Evolutionary conservation across 2,888 invertebrate genomes (phyloP), one percentile per base, ranked within the genome.

Genomic region (Alentia gelatinosa): DNA sequence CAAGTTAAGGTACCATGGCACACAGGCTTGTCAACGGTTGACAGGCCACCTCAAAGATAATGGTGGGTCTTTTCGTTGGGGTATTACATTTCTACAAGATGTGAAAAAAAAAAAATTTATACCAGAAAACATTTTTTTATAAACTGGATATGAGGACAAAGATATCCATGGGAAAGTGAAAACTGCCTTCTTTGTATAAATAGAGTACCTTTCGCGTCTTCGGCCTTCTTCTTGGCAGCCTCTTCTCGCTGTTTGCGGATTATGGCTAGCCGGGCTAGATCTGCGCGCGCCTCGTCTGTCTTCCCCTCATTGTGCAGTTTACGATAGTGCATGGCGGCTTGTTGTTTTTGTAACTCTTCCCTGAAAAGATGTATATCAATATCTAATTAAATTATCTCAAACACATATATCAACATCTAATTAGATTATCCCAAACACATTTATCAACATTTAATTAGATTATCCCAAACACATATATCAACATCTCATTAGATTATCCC

Each of bases 241-340:
- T 99, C 99, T 95, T 98, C 99, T 26, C 99, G 97, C 96, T 99
- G 98, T 96, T 99, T 98, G 92, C 98, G 97, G 94, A 99, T 98
- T 94, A 99, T 98, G 1, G 99, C 99, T 94, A 99, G 97, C 90
- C 99, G 97, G 4, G 99, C 99, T 88, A 99, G 97, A 96, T 99
- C 99, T 0, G 99, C 98, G 90, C 98, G 97, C 0, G 99, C 99
- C 95, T 99, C 98, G 37, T 98, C 98, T 0, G 99, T 99, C 96
- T 98, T 98, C 74, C 99, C 99, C 93, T 98, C 98, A 0, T 98
- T 98, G 95, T 99, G 99, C 75, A 99, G 96, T 95, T 98, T 98
- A 95, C 98, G 98, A 96, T 99, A 99, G 93, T 98, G 98, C 1
- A 98, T 98, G 92, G 98, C 98, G 0, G 98, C 98, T 94, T 97